These are phyloP conservation scores for Apis mellifera DNA, from an alignment of 1,140 invertebrate genomes.

Conservation along the genomic window Amel_HAv3.1 CM009931.2:24931001-24931500, in stretches of 20 bases:
- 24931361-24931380: not conserved
- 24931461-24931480: not conserved
- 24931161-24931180: no score
- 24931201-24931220: no score
- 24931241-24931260: not conserved
- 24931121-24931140: no score
- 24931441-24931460: not conserved
- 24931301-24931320: not conserved
- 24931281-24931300: not conserved
- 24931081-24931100: no score
- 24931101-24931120: no score
- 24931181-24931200: no score
- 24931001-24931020: not conserved
- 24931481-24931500: not conserved
- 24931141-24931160: no score
- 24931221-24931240: no score
- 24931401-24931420: constrained; percentile 19
- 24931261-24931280: not conserved
- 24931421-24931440: not conserved
- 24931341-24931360: not conserved
- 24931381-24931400: constrained; percentile 9
- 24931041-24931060: not conserved
- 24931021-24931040: not conserved
- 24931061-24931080: not conserved
- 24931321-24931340: not conserved